These are phyloP conservation scores for Drosophila virilis DNA, from an alignment of 1,140 invertebrate species.

Conservation along the genomic window DNA sequence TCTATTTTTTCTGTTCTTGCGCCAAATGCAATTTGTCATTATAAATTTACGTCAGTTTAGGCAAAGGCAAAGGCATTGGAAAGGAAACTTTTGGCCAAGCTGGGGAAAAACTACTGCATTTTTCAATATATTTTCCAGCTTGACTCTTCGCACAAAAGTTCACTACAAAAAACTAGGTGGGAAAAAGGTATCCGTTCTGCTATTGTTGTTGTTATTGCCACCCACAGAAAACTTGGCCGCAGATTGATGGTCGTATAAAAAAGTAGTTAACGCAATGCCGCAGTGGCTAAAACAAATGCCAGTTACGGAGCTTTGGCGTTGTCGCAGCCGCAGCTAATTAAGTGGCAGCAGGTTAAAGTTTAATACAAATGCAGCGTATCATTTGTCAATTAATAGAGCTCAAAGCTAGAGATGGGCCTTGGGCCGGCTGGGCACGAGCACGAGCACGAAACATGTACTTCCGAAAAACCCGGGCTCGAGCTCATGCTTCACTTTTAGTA, in stretches of 20 bases:
- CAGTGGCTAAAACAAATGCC: conserved; percentile 39
- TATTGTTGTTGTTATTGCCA: conserved; percentile 32
- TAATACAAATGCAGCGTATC: conserved; percentile 73
- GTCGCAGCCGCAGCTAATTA: conserved; percentile 60
- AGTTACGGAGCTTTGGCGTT: conserved; percentile 31
- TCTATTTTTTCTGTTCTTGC: conserved; percentile 61
- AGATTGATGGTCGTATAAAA: conserved; percentile 79
- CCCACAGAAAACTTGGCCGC: conserved; percentile 45
- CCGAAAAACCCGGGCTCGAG: too few species aligned
- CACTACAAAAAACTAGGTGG: neutral
- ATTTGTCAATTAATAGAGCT: conserved; percentile 69
- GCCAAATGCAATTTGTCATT: conserved; percentile 82
- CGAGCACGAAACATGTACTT: too few species aligned
- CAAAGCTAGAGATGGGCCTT: neutral
- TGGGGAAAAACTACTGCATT: conserved; percentile 58
- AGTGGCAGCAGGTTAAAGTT: conserved; percentile 75
- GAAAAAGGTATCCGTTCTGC: conserved; percentile 5
- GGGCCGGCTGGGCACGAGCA: too few species aligned
- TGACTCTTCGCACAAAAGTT: conserved; percentile 58
- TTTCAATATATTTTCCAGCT: conserved; percentile 74
- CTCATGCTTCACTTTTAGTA: too few species aligned
- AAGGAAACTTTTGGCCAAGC: conserved; percentile 27
- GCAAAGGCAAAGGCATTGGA: conserved; percentile 61
- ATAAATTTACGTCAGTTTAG: conserved; percentile 82
- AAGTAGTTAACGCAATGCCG: conserved; percentile 71